Evolutionary conservation across 2,888 invertebrate genomes (phyloP).

Genomic region (Xylocampa areola): DNA sequence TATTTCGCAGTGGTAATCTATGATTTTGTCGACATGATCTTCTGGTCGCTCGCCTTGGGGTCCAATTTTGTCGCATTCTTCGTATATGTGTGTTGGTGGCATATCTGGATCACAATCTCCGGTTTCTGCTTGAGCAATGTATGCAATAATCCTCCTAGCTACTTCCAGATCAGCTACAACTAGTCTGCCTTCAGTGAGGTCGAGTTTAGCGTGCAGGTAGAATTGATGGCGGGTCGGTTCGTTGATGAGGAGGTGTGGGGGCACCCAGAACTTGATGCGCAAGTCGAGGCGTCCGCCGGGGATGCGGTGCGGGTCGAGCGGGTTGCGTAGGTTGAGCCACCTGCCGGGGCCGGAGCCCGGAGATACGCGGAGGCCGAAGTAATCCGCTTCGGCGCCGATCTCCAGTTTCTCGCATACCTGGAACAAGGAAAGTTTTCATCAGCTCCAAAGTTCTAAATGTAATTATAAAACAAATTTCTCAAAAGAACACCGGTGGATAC

Average conservation of each 20-base stretch:
- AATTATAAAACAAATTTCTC: no score
- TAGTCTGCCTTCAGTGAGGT: conserved; percentile 93
- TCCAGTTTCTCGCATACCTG: conserved; percentile 96
- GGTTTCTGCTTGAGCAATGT: conserved; percentile 93
- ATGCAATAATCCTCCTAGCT: conserved; percentile 92
- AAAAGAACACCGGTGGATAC: no score
- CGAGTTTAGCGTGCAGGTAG: conserved; percentile 95
- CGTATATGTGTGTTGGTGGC: conserved; percentile 90
- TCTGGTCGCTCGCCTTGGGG: conserved; percentile 90
- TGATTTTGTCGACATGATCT: conserved; percentile 91
- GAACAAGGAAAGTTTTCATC: conserved; percentile 62
- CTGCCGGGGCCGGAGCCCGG: conserved; percentile 92
- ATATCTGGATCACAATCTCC: conserved; percentile 92
- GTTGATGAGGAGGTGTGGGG: conserved; percentile 95
- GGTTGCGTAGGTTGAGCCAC: conserved; percentile 96
- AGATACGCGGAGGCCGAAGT: conserved; percentile 94
- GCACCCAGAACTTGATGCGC: conserved; percentile 97
- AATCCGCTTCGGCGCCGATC: conserved; percentile 96
- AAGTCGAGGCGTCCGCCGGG: conserved; percentile 92
- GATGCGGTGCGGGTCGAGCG: conserved; percentile 93
- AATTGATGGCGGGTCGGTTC: conserved; percentile 96
- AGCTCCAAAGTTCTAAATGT: conserved; percentile 11
- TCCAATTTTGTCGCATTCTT: conserved; percentile 91
- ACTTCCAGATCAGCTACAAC: conserved; percentile 92
- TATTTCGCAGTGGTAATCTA: conserved; percentile 91